These are phyloP conservation scores for Oncorhynchus kisutch DNA, from an alignment of 2,113 vertebrate species.

Conservation along the genomic window DNA sequence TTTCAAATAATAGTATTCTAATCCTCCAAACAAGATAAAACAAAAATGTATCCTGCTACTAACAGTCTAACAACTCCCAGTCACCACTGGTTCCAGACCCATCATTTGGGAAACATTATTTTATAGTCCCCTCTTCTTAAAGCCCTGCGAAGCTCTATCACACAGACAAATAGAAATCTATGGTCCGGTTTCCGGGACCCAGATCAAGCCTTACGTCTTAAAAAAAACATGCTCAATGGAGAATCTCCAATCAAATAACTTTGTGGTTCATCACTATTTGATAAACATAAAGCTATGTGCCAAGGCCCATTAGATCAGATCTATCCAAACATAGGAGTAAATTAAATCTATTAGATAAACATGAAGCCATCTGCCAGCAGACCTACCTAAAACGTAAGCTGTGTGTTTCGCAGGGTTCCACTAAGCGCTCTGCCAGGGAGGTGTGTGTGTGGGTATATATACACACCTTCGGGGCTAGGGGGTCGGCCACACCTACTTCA, in stretches of 20 bases:
- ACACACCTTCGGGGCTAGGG: constrained; percentile 41
- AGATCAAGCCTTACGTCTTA: too few relatives aligned
- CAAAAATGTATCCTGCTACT: background rate
- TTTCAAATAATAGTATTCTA: background rate
- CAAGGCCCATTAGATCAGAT: background rate
- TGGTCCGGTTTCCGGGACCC: too few relatives aligned
- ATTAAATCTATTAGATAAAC: background rate
- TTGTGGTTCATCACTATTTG: too few relatives aligned
- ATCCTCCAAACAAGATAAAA: background rate
- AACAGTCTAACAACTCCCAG: background rate
- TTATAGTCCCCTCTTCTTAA: constrained; percentile 4
- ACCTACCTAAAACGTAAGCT: constrained; percentile 71
- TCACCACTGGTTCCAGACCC: background rate
- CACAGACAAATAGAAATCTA: too few relatives aligned
- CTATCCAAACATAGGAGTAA: too few relatives aligned
- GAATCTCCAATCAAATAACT: too few relatives aligned
- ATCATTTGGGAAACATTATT: constrained; percentile 25
- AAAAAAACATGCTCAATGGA: too few relatives aligned
- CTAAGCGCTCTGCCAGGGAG: constrained; percentile 62
- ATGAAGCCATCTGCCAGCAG: constrained; percentile 14
- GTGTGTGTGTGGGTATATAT: constrained; percentile 69
- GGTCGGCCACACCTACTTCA: constrained; percentile 35
- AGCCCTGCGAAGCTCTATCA: too few relatives aligned
- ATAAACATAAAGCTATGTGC: background rate
- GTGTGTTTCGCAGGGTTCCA: constrained; percentile 66